Conservation (phyloP, 30 jellyfish, hydroid and myxozoan genomes). For the Cassiopea andromeda region DNA sequence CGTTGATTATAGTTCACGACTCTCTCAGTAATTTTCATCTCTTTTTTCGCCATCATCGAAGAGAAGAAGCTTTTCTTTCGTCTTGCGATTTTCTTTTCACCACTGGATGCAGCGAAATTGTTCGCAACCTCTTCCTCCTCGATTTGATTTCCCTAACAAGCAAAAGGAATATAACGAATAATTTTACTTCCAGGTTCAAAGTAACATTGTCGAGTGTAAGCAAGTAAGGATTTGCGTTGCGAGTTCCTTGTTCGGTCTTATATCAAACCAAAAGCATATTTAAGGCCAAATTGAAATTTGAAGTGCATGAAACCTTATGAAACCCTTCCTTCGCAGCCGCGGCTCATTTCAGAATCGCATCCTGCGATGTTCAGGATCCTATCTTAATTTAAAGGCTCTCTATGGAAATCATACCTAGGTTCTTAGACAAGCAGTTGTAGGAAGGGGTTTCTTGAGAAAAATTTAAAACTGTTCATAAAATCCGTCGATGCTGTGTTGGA, state of each 20-base stretch:
- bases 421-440: too few relatives aligned
- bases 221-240: neutral
- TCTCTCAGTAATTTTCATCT: constrained; percentile 34
- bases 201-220: neutral
- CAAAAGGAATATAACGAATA: neutral
- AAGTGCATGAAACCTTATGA: too few relatives aligned
- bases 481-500: too few relatives aligned
- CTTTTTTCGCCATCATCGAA: constrained; percentile 68
- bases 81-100: constrained; percentile 5
- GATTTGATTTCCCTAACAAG: neutral
- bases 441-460: too few relatives aligned
- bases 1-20: neutral
- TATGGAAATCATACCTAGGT: too few relatives aligned
- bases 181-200: neutral
- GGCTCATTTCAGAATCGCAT: too few relatives aligned
- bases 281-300: too few relatives aligned
- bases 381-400: too few relatives aligned
- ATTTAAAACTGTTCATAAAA: too few relatives aligned
- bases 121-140: neutral
- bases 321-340: too few relatives aligned
- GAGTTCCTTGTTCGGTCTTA: neutral
- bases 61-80: constrained; percentile 50
- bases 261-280: neutral
- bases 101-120: neutral
- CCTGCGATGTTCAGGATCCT: too few relatives aligned